Evolutionary conservation across 53 echinoderm and acorn worm species (phyloP), one percentile per base, ranked within the genome.

Genomic region (Holothuria leucospilota): DNA sequence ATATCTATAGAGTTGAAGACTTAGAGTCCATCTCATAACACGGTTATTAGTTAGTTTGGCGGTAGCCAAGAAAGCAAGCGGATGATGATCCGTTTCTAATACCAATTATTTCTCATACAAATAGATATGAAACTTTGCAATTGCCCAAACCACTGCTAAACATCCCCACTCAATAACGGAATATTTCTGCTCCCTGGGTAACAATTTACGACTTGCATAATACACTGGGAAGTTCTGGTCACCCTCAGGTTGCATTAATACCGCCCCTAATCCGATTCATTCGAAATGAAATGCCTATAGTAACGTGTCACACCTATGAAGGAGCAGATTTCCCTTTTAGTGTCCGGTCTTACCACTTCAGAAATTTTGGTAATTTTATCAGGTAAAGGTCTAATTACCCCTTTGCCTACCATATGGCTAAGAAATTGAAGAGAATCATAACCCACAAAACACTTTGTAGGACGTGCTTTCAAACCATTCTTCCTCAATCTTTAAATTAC

Each of bases 371-470:
- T 46, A 7, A 46, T 46, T 56, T 49, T 85, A 0, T 85, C 92
- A 62, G 85, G 80, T 5, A 56, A 27, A 5, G 88, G 92, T 63
- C 66, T 63, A 1, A 86, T 25, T 20, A 34, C 25, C 5, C 92
- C 92, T 21, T 84, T 40, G 0, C 89, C 89, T n/a, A 89, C 81
- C 21, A 82, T 40, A 30, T 92, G 89, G 6, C 92, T 81, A 18
- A 89, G 34, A 53, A 89, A 92, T 21, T 92, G 82, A 26, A 92
- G 25, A 8, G 89, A 73, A 15, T 53, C 23, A 59, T 71, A 87
- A 6, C 89, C 93, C 9, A 90, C 46, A 11, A 65, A 74, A 58
- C 93, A 87, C 41, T 90, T 93, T 13, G 84, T 85, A 13, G 93
- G 90, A 29, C 84, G 82, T 15, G 93, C 93, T 16, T 90, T 90